Percentiles rank a stretch among this genome's conserved stretches.
phyloP scores from a whole-genome alignment of 2,888 invertebrate species.

The Vesta saturnalis region DNA sequence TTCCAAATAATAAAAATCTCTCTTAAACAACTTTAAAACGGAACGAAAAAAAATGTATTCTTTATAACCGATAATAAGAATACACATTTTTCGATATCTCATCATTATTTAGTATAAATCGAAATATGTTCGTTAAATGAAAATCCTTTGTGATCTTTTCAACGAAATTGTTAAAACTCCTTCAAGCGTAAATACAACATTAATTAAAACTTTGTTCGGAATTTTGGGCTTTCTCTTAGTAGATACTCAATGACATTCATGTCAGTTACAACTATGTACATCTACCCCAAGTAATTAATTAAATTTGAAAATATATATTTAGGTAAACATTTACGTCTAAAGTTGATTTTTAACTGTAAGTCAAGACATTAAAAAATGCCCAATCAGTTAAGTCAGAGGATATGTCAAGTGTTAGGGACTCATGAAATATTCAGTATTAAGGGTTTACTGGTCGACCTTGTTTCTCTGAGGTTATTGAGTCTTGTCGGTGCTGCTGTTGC shows the following conservation, averaged over 20 bases:
- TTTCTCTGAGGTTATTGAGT: constrained; percentile 38
- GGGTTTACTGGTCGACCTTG: constrained; percentile 37
- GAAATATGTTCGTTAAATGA: background rate
- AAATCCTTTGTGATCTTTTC: background rate
- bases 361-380: constrained; percentile 14
- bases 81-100: background rate
- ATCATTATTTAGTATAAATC: background rate
- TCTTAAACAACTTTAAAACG: too few species aligned
- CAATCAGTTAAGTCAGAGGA: constrained; percentile 23
- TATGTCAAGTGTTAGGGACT: constrained; percentile 34
- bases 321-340: too few species aligned
- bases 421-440: constrained; percentile 41
- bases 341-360: constrained; percentile 8
- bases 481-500: constrained; percentile 20
- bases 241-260: constrained; percentile 7
- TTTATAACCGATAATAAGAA: background rate
- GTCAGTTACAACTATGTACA: constrained; percentile 3
- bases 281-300: constrained; percentile 17
- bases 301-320: background rate
- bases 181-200: constrained; percentile 14
- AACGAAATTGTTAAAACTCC: constrained; percentile 2
- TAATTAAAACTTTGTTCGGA: constrained; percentile 19
- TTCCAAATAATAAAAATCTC: too few species aligned
- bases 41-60: background rate
- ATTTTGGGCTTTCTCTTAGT: constrained; percentile 3